Evolutionary conservation across 2,797 vertebrate genomes (phyloP).

Genomic region (Melopsittacus undulatus): DNA sequence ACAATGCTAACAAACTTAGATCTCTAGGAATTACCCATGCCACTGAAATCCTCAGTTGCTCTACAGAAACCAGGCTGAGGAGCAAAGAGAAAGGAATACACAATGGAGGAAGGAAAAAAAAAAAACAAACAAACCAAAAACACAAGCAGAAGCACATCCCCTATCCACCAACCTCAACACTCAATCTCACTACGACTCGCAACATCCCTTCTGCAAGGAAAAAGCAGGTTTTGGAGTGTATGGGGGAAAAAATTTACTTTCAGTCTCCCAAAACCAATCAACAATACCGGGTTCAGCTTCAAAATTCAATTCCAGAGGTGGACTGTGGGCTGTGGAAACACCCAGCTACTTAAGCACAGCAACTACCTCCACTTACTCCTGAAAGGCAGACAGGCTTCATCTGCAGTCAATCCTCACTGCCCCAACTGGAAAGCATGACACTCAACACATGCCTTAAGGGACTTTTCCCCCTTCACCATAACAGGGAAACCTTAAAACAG

Average conservation of each 20-base stretch:
- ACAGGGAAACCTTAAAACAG: not conserved
- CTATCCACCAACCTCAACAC: not conserved
- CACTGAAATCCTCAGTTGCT: not conserved
- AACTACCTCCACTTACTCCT: not conserved
- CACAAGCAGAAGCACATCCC: not conserved
- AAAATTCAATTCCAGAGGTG: rapidly evolving
- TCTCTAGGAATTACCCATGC: conserved; percentile 4
- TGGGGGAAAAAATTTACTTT: rapidly evolving
- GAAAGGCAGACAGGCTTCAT: not conserved
- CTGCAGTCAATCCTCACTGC: not conserved
- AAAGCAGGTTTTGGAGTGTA: rapidly evolving
- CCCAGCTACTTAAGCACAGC: not conserved
- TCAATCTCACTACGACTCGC: not conserved
- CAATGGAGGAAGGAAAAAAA: not conserved
- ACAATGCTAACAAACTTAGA: not conserved
- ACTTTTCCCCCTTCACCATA: not conserved
- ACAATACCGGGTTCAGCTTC: not conserved
- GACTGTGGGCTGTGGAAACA: not conserved
- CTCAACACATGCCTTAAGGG: not conserved
- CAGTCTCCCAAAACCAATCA: not conserved
- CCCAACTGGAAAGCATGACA: rapidly evolving
- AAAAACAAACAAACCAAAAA: not conserved
- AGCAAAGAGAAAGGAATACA: not conserved
- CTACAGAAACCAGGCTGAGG: not conserved
- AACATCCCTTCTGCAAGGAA: not conserved